A percentile compares a stretch with the other conserved stretches of the same genome.
Conservation (phyloP, 2,113 vertebrate species). For the Calyptommatus sinebrachiatus region DNA sequence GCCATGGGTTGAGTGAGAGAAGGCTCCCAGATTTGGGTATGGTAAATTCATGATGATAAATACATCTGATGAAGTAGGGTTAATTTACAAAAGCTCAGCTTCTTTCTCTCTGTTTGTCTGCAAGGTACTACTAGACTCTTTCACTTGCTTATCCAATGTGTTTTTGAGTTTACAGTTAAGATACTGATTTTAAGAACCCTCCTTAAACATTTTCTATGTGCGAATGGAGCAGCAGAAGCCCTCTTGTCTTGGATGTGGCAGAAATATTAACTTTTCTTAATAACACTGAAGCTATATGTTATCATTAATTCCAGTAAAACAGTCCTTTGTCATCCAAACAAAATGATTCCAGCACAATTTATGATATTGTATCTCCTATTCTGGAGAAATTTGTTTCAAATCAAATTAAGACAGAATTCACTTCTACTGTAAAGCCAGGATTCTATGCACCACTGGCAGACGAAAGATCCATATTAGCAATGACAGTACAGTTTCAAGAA, state of each 20-base stretch:
- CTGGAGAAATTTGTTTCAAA: background rate
- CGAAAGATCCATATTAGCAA: background rate
- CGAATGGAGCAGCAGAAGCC: background rate
- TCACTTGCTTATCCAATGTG: too few species aligned
- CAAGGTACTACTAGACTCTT: too few species aligned
- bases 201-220: background rate
- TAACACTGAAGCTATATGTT: background rate
- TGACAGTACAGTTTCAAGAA: background rate
- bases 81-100: too few species aligned
- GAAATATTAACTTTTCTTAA: background rate
- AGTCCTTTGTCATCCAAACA: background rate
- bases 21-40: too few species aligned
- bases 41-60: too few species aligned
- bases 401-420: background rate
- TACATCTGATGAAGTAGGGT: too few species aligned
- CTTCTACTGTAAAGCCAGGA: too few species aligned
- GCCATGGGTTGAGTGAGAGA: too few species aligned
- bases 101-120: too few species aligned
- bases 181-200: slow-evolving; percentile 3
- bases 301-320: background rate
- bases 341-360: background rate
- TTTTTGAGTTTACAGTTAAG: slow-evolving; percentile 7
- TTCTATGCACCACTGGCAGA: background rate
- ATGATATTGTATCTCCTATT: background rate
- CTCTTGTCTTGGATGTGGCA: background rate